Evolutionary conservation across 53 echinoderm and acorn worm species (phyloP), one percentile per base, ranked within the genome.

Genomic region (Luidia sarsii): DNA sequence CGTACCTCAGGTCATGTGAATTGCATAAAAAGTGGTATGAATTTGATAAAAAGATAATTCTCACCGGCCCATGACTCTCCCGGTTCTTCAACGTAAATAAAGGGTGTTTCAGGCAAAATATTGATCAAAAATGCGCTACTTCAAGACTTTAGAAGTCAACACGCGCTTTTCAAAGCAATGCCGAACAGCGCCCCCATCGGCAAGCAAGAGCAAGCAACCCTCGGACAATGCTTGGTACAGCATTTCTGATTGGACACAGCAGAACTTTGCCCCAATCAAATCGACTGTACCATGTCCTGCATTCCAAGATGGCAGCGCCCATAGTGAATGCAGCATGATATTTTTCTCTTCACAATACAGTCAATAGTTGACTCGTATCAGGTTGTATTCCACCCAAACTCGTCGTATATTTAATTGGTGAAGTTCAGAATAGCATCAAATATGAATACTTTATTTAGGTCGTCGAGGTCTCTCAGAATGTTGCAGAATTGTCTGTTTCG

Each of bases 271-370:
- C 11, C 81, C 37, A 66, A 66, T 65, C 50, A 48, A 2, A 2
- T 14, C 0, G 10, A 2, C 20, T 32, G 65, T 80, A 80, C 53
- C 7, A 39, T 34, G 36, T 10, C 1, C 4, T n/a, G 0, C 0
- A 50, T 37, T 80, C 24, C 81, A 80, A 80, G 35, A 80, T 80
- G 81, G 81, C 81, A 25, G 81, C 81, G 52, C 65, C 81, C 81
- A 80, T 52, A 1, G 30, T 50, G 0, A 68, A 15, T 7, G 29
- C 24, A 23, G 48, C 16, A 3, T 30, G 11, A 24, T 9, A 5
- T 7, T 50, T 6, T 30, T 6, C 14, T 63, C 22, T 27, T 25
- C 22, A 41, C 11, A 41, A 41, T 29, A 15, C 32, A 6, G 60
- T 54, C 5, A 9, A 21, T 20, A 54, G 7, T 43, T 13, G 55